These are phyloP conservation scores for Gallinago solitaria DNA, from an alignment of 2,797 vertebrate genomes.

Conservation along the genomic window DNA sequence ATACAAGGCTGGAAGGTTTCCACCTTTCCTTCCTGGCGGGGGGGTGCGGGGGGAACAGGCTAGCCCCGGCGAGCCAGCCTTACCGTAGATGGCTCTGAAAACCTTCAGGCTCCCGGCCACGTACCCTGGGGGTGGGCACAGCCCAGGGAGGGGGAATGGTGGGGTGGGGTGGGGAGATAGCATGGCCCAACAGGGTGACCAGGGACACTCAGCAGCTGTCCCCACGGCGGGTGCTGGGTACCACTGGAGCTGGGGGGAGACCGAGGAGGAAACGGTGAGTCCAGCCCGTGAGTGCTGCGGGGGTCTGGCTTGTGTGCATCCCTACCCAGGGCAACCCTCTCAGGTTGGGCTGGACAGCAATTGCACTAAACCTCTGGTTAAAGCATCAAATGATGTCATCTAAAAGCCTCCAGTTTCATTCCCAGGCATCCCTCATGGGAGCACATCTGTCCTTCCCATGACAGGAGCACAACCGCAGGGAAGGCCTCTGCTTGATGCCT, in stretches of 20 bases:
- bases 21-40: not conserved
- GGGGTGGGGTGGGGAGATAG: not conserved
- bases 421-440: not conserved
- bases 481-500: not conserved
- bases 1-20: slow-evolving; percentile 75
- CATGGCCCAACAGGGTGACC: not conserved
- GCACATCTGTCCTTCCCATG: not conserved
- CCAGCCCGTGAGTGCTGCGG: accelerated
- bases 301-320: not conserved
- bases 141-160: not conserved
- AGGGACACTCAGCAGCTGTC: not conserved
- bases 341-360: not conserved
- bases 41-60: slow-evolving; percentile 8
- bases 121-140: not conserved
- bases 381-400: too few species aligned
- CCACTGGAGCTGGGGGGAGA: accelerated
- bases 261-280: not conserved
- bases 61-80: slow-evolving; percentile 11
- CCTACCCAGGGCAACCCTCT: accelerated
- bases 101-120: not conserved
- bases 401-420: not conserved
- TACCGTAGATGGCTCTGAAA: slow-evolving; percentile 80
- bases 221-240: not conserved
- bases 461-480: not conserved
- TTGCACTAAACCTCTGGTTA: not conserved